Evolutionary conservation across 2,797 vertebrate genomes (phyloP).

Genomic region (Alosa sapidissima): DNA sequence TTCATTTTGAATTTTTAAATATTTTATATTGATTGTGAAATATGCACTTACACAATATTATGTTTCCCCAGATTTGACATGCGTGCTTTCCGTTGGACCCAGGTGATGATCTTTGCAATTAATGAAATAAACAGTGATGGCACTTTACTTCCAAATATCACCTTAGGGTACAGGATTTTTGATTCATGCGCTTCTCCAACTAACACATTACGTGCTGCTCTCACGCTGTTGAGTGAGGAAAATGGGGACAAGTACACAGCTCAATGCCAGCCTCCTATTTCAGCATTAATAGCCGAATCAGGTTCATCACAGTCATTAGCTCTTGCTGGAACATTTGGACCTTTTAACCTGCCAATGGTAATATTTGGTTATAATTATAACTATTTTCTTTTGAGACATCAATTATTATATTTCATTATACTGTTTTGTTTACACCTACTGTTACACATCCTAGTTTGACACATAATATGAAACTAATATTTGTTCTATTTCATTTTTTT

Average conservation of each 20-base stretch:
- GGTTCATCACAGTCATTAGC: slow-evolving; percentile 76
- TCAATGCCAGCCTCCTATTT: slow-evolving; percentile 64
- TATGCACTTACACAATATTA: neutral
- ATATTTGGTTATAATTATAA: slow-evolving; percentile 23
- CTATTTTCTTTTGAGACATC: slow-evolving; percentile 1
- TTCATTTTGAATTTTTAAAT: neutral
- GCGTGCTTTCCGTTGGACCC: slow-evolving; percentile 74
- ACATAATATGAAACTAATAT: neutral
- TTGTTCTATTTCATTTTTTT: no score
- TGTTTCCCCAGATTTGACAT: slow-evolving; percentile 48
- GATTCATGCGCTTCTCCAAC: slow-evolving; percentile 75
- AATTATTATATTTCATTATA: neutral
- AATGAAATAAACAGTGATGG: slow-evolving; percentile 73
- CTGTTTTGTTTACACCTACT: neutral
- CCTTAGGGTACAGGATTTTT: slow-evolving; percentile 74
- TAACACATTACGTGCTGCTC: slow-evolving; percentile 67
- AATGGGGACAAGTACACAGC: slow-evolving; percentile 39
- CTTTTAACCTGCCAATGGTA: slow-evolving; percentile 75
- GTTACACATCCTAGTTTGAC: neutral
- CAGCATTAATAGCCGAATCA: slow-evolving; percentile 73
- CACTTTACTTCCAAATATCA: slow-evolving; percentile 70
- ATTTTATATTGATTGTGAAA: neutral
- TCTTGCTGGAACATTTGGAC: slow-evolving; percentile 70
- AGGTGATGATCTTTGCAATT: slow-evolving; percentile 76
- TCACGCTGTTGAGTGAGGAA: slow-evolving; percentile 62